These are phyloP conservation scores for Hapalemur alaotrensis DNA, from an alignment of 2,797 vertebrate genomes.

Conservation along the genomic window DNA sequence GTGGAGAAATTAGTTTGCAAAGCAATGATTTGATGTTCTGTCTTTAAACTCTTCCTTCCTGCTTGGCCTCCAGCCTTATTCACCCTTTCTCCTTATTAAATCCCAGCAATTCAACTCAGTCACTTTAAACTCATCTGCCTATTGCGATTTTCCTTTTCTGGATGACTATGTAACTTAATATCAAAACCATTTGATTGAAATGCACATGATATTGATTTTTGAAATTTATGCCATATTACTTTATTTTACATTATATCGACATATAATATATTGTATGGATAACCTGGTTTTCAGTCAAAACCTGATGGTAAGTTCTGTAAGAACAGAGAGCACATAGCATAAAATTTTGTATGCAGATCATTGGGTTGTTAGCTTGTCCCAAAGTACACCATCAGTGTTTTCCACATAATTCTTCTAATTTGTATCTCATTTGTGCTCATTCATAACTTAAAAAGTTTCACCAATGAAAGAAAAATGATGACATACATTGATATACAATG, in stretches of 20 bases:
- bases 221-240: background rate
- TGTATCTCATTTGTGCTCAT: background rate
- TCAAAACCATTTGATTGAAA: background rate
- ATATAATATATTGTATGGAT: background rate
- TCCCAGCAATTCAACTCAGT: background rate
- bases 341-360: background rate
- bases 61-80: background rate
- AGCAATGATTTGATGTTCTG: background rate
- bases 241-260: background rate
- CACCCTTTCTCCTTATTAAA: background rate
- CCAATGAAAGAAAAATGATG: background rate
- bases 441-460: background rate
- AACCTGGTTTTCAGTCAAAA: background rate
- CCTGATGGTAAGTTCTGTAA: background rate
- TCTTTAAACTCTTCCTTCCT: background rate
- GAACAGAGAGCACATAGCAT: background rate
- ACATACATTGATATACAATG: background rate
- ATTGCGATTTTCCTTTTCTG: background rate
- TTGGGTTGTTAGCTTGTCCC: background rate
- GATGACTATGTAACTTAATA: background rate
- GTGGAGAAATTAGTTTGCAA: background rate
- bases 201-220: background rate
- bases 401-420: background rate
- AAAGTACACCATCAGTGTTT: background rate
- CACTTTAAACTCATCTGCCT: background rate